A percentile compares a stretch with the other conserved stretches of the same genome.
Evolutionary conservation across 2,113 vertebrate species (phyloP).

Genomic region (Microcebus ravelobensis): DNA sequence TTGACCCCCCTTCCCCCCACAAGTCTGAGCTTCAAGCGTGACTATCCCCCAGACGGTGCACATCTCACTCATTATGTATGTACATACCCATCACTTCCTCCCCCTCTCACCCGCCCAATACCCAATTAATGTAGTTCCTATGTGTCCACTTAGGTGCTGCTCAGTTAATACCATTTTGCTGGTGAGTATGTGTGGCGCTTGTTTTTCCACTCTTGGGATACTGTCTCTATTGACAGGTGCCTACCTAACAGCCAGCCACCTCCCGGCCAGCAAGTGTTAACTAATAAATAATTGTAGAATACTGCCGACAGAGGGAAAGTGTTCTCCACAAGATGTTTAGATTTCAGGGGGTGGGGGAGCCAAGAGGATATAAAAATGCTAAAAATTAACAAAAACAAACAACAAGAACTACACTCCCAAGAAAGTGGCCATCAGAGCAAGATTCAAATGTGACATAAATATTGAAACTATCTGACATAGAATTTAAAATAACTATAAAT

Average conservation of each 20-base stretch:
- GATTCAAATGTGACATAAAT: neutral
- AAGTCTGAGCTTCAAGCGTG: too few relatives aligned
- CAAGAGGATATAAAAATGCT: neutral
- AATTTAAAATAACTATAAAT: neutral
- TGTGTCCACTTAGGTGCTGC: too few relatives aligned
- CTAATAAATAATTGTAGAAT: neutral
- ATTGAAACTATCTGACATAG: neutral
- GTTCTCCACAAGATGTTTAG: neutral
- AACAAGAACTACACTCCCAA: neutral
- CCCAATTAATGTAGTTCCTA: too few relatives aligned
- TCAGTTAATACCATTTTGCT: too few relatives aligned
- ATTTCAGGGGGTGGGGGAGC: neutral
- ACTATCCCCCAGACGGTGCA: too few relatives aligned
- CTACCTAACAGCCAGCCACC: neutral
- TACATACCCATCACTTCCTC: too few relatives aligned
- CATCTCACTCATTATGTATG: too few relatives aligned
- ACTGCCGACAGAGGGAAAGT: neutral
- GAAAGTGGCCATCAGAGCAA: neutral
- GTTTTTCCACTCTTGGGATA: too few relatives aligned
- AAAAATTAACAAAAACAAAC: neutral
- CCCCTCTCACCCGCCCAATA: too few relatives aligned
- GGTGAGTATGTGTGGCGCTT: too few relatives aligned
- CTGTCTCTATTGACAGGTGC: neutral
- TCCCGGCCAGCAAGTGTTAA: neutral
- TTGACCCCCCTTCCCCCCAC: too few relatives aligned